Conservation (phyloP, 2,888 invertebrate species). For the Nebria brevicollis region DNA sequence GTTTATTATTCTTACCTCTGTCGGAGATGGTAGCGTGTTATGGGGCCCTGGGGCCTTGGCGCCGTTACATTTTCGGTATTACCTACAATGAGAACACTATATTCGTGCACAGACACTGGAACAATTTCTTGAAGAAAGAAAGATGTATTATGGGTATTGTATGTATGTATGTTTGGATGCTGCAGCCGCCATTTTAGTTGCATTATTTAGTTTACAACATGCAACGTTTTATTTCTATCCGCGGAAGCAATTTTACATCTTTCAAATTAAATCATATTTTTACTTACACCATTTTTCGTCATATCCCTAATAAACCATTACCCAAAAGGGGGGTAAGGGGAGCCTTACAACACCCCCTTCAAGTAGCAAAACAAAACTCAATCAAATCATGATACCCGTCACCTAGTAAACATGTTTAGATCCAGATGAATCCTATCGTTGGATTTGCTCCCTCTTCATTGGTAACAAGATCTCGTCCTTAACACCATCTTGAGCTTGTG, state of each 20-base stretch:
- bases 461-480: not conserved
- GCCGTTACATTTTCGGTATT: not conserved
- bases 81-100: not conserved
- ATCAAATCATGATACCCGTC: not conserved
- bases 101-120: not conserved
- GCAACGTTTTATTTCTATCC: not conserved
- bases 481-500: not conserved
- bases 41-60: conserved; percentile 58
- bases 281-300: no score
- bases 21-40: conserved; percentile 62
- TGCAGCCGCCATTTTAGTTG: not conserved
- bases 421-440: not conserved
- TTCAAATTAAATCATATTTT: not conserved
- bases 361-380: not conserved
- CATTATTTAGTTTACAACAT: not conserved
- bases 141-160: no score
- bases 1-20: not conserved
- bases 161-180: not conserved
- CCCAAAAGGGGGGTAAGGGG: no score
- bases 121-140: not conserved
- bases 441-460: not conserved
- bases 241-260: not conserved
- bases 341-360: no score
- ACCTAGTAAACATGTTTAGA: not conserved
- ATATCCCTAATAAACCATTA: no score